phyloP scores from a whole-genome alignment of 2,888 invertebrate genomes.

The Fragum sueziense region DNA sequence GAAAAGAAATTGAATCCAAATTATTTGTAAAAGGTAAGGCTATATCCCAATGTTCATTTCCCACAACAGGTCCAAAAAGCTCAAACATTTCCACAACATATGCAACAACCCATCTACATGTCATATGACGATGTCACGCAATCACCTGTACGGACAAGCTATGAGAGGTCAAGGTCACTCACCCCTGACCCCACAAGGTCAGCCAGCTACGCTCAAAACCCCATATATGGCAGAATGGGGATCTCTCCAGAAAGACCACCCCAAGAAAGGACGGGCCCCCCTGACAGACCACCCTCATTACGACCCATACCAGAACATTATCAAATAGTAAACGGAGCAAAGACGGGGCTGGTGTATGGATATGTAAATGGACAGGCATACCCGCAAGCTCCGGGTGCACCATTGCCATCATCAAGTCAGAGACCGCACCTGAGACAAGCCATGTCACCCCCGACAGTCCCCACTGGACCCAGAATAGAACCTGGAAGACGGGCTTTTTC shows the following conservation, averaged over 20 bases:
- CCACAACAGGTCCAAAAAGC: conserved; percentile 60
- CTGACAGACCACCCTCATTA: conserved; percentile 67
- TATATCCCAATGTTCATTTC: neutral
- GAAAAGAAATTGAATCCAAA: neutral
- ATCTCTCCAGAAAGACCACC: conserved; percentile 64
- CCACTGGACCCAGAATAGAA: conserved; percentile 56
- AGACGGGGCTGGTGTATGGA: conserved; percentile 18
- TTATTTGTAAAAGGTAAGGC: neutral
- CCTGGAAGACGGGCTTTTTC: conserved; percentile 64
- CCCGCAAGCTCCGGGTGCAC: conserved; percentile 41
- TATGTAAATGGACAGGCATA: conserved; percentile 45
- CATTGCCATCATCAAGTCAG: conserved; percentile 33
- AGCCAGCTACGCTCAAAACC: conserved; percentile 66
- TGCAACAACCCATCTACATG: conserved; percentile 63
- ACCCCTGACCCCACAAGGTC: conserved; percentile 71
- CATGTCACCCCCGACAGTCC: conserved; percentile 62
- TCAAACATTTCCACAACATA: conserved; percentile 63
- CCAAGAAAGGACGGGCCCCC: conserved; percentile 65
- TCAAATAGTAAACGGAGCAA: conserved; percentile 66
- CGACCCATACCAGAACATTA: conserved; percentile 76
- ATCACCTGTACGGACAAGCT: conserved; percentile 61
- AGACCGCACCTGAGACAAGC: conserved; percentile 48
- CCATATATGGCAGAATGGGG: conserved; percentile 66
- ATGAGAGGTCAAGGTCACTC: conserved; percentile 71
- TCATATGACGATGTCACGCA: conserved; percentile 60